A percentile compares a stretch with the other conserved stretches of the same genome.
phyloP scores from a whole-genome alignment of 1,140 invertebrate species.

The Achatina immaculata region DNA sequence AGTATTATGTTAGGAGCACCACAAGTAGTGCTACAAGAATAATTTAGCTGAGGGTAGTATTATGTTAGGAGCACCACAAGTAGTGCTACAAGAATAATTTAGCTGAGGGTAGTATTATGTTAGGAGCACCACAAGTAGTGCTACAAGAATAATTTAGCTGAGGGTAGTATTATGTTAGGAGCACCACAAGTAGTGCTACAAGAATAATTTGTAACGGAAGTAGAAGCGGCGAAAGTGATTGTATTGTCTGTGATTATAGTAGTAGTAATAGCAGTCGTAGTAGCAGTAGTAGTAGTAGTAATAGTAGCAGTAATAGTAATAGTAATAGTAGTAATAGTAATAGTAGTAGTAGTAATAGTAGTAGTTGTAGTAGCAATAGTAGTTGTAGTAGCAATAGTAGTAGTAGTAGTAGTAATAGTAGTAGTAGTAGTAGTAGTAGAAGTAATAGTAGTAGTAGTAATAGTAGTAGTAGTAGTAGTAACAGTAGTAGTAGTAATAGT shows the following conservation, averaged over 20 bases:
- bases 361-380: background rate
- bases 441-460: background rate
- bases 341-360: background rate
- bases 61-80: too few species aligned
- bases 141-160: too few species aligned
- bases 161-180: too few species aligned
- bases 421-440: slow-evolving; percentile 4
- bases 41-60: too few species aligned
- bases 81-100: too few species aligned
- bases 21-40: too few species aligned
- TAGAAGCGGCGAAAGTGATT: background rate
- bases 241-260: too few species aligned
- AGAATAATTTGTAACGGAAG: too few species aligned
- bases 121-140: too few species aligned
- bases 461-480: background rate
- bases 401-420: background rate
- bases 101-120: too few species aligned
- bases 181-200: too few species aligned
- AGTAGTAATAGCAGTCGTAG: background rate
- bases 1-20: too few species aligned
- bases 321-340: background rate
- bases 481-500: slow-evolving; percentile 16
- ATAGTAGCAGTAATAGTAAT: background rate
- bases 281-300: slow-evolving; percentile 1
- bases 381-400: background rate